phyloP scores from a whole-genome alignment of 23 tunicate genomes.

The Trididemnum clinides region DNA sequence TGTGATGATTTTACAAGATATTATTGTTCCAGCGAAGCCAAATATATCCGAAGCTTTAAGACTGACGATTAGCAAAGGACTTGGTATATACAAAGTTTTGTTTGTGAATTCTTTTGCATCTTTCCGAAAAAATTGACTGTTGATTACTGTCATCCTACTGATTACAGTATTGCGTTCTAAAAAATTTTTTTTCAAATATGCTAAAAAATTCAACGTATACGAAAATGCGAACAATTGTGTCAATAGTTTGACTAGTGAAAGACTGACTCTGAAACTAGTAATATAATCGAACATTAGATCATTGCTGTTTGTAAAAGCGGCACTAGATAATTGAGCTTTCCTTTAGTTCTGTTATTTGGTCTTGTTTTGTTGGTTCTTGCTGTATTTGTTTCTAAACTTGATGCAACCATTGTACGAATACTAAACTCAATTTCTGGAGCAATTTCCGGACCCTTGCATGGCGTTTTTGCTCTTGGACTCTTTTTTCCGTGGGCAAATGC shows the following conservation, averaged over 20 bases:
- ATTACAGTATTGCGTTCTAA: no score
- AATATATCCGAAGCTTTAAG: constrained; percentile 2
- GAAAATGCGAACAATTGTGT: no score
- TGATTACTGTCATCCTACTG: no score
- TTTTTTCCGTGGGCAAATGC: constrained; percentile 59
- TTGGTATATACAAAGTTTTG: no score
- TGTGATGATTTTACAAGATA: constrained; percentile 33
- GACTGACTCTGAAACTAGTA: no score
- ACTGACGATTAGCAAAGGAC: constrained; percentile 29
- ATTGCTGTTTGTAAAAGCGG: no score
- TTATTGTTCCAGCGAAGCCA: constrained; percentile 31
- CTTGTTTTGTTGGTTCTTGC: constrained; percentile 34
- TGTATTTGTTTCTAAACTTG: not conserved
- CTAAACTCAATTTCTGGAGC: constrained; percentile 13
- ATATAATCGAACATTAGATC: no score
- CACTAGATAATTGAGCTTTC: not conserved
- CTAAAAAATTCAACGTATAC: no score
- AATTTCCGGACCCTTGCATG: constrained; percentile 38
- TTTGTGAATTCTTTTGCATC: no score
- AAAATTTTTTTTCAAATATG: no score
- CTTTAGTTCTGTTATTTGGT: constrained; percentile 56
- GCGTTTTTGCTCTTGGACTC: constrained; percentile 56
- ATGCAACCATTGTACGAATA: constrained; percentile 50
- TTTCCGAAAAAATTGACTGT: no score
- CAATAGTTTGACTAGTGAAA: no score